Evolutionary conservation across 2,888 invertebrate species (phyloP), one percentile per base, ranked within the genome.

Genomic region (Serripes groenlandicus): DNA sequence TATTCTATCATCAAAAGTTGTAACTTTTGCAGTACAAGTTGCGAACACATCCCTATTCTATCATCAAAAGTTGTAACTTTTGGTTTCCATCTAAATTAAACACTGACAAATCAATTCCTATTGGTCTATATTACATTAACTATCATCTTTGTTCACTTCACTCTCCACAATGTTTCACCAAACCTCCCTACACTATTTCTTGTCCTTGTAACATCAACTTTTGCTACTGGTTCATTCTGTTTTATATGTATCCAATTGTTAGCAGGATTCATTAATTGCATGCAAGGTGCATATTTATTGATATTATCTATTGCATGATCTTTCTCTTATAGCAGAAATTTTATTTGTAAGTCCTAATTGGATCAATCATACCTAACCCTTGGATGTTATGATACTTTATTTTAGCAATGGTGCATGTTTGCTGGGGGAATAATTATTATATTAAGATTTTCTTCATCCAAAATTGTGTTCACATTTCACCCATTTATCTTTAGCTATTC

Each of bases 31-130:
- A 60, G 73, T 72, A 49, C 62, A 35, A 26, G 71, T 81, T 11
- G 81, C 83, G 83, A 86, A 86, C 0, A 81, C 76, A 78, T 84
- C 84, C 28, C 82, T 70, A 69, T 83, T 83, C 60, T 74, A 74
- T 15, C 86, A 37, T 32, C 56, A 78, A 35, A 11, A 83, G 42
- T 69, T 56, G 49, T 2, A 49, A 21, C 42, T 82, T 78, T 28
- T 79, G 54, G 9, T 75, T 49, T 54, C 78, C 74, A 34, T 60
- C 74, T 2, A 85, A 34, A 71, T 69, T 71, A 18, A 75, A 71
- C 28, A 76, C 28, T 37, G 54, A 15, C 26, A 83, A 28, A 66
- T 73, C 56, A 26, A 83, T 58, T 3, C 72, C 72, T 42, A 76
- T 66, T 34, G n/a, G n/a, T n/a, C n/a, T n/a, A n/a, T n/a, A n/a